These are phyloP conservation scores for Athalia cordata DNA, from an alignment of 2,888 invertebrate species.

Conservation along the genomic window DNA sequence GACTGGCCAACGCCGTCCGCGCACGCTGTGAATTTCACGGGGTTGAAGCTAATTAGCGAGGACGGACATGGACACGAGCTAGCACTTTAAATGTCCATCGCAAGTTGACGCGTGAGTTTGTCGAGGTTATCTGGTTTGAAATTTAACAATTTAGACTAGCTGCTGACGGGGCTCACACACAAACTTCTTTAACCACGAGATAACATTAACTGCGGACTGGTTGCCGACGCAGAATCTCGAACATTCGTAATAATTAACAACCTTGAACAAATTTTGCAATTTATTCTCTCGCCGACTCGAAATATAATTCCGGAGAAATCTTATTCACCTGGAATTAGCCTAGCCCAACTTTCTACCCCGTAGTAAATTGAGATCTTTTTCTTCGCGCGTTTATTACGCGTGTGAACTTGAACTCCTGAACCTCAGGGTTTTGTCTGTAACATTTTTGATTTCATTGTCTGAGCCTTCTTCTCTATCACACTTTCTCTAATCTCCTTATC, in stretches of 20 bases:
- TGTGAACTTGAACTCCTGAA: constrained; percentile 36
- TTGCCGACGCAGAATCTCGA: not conserved
- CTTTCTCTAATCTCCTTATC: constrained; percentile 5
- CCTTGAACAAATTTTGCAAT: too few species aligned
- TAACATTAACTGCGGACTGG: constrained; percentile 44
- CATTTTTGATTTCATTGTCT: constrained; percentile 20
- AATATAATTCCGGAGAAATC: too few species aligned
- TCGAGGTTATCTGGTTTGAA: constrained; percentile 61
- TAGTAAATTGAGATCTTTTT: not conserved
- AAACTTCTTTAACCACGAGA: constrained; percentile 36
- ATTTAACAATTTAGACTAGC: constrained; percentile 60
- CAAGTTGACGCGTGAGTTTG: constrained; percentile 49
- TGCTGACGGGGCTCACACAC: constrained; percentile 1
- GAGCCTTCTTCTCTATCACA: constrained; percentile 20
- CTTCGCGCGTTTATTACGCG: not conserved
- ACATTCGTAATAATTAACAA: not conserved
- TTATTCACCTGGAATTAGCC: too few species aligned
- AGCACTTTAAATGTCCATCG: constrained; percentile 69
- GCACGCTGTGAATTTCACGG: constrained; percentile 52
- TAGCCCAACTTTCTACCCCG: not conserved
- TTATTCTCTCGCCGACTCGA: not conserved
- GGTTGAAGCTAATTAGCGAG: constrained; percentile 63
- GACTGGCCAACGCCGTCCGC: constrained; percentile 42
- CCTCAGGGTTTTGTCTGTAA: not conserved
- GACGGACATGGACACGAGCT: constrained; percentile 68